Base-by-base conservation (phyloP, 2,113 vertebrate species). In the Poeciliopsis prolifica region DNA sequence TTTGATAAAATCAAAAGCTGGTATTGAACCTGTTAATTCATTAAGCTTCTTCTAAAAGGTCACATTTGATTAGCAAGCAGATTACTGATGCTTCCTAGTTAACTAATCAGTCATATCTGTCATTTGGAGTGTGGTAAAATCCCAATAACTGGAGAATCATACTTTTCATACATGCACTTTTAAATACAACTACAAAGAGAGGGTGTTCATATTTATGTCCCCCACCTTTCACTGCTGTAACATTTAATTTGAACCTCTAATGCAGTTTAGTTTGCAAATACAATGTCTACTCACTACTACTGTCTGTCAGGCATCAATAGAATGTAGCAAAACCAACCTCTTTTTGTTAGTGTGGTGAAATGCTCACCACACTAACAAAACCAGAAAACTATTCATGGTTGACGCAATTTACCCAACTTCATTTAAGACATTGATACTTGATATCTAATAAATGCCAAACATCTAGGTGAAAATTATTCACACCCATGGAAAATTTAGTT, bases 81-180 rank as follows among this genome's bases (percentile, higher is more conserved):
- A 78, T 91, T 87, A 92, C 92, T 87, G 92, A 93, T 85, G 84
- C 85, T 66, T 69, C 77, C 72, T 58, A 28, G 77, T 78, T 87
- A 81, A 88, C 89, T 87, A 90, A 93, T 93, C 92, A 85, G 84
- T 93, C 92, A 92, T 91, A 90, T 91, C 80, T 89, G 90, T 90
- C 90, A 88, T 93, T 91, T 92, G 31, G 88, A 89, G 87, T 89
- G 81, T 82, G 77, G 79, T 37, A 65, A 92, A 92, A 92, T 93
- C 89, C 86, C 92, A 92, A 86, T 87, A 87, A 80, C 75, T 64
- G 87, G 84, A 85, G 85, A 87, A 74, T 48, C 40, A 61, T 60
- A 60, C 72, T 66, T 51, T 70, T 82, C 72, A 4, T 37, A 26
- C 68, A 72, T 19, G 72, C 81, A 70, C 65, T 2, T 84, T 88